A percentile compares a stretch with the other conserved stretches of the same genome.
phyloP scores from a whole-genome alignment of 1,140 invertebrate species.

The Brachionus plicatilis region DNA sequence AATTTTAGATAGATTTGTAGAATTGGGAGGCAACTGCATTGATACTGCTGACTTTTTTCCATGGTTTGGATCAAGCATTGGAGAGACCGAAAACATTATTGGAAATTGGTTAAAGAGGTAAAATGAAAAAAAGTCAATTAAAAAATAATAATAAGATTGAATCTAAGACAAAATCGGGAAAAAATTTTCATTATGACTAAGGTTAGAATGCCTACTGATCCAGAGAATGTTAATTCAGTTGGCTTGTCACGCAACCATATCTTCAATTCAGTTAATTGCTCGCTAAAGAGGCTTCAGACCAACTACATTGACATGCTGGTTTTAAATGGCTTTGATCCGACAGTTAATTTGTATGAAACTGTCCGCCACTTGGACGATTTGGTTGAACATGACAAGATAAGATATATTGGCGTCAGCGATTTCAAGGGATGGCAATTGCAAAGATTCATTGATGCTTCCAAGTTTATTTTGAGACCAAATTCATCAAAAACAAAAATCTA shows the following conservation, averaged over 20 bases:
- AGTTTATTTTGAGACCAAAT: not conserved
- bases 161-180: constrained; percentile 25
- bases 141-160: not conserved
- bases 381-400: constrained; percentile 45
- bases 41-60: constrained; percentile 50
- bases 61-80: constrained; percentile 37
- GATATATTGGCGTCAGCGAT: constrained; percentile 47
- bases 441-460: constrained; percentile 44
- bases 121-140: not conserved
- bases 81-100: constrained; percentile 47
- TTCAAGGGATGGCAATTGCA: constrained; percentile 47
- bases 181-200: constrained; percentile 39
- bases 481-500: no score
- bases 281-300: constrained; percentile 40
- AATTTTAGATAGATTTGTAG: constrained; percentile 46
- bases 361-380: constrained; percentile 45
- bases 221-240: constrained; percentile 13
- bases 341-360: constrained; percentile 45
- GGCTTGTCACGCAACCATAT: constrained; percentile 39
- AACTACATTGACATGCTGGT: constrained; percentile 40
- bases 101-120: constrained; percentile 49
- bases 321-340: constrained; percentile 45
- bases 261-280: constrained; percentile 31
- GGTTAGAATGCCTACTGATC: constrained; percentile 17
- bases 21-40: constrained; percentile 51